A percentile compares a stretch with the other conserved stretches of the same genome.
Evolutionary conservation across 2,113 vertebrate genomes (phyloP).

Genomic region (Eonycteris spelaea): DNA sequence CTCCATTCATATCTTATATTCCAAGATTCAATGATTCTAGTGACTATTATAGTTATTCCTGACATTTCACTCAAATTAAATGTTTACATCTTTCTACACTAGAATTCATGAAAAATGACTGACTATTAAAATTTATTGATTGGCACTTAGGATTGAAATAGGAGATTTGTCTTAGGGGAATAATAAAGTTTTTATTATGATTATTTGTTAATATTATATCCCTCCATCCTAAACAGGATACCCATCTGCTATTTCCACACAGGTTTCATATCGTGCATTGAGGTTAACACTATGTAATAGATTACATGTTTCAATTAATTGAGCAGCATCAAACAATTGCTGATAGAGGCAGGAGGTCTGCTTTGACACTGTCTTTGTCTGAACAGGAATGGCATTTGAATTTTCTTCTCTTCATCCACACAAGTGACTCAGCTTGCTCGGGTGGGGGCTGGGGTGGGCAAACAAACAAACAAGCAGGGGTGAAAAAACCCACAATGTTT

Average conservation of each 20-base stretch:
- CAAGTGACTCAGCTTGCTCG: background rate
- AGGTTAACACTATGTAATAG: slow-evolving; percentile 34
- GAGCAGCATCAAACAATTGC: slow-evolving; percentile 23
- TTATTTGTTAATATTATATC: background rate
- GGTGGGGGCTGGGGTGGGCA: background rate
- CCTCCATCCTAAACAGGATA: background rate
- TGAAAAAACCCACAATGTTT: background rate
- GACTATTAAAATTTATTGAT: slow-evolving; percentile 44
- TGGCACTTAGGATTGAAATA: slow-evolving; percentile 58
- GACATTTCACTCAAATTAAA: slow-evolving; percentile 20
- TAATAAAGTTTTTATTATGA: slow-evolving; percentile 38
- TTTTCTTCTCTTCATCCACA: background rate
- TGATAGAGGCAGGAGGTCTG: slow-evolving; percentile 15
- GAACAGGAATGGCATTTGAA: background rate
- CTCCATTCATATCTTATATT: background rate
- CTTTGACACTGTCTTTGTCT: slow-evolving; percentile 20
- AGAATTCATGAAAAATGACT: slow-evolving; percentile 44
- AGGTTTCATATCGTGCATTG: slow-evolving; percentile 3
- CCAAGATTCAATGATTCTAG: background rate
- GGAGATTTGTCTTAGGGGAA: slow-evolving; percentile 19
- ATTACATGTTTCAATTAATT: slow-evolving; percentile 48
- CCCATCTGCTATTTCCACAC: background rate
- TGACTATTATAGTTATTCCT: background rate
- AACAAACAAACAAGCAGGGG: background rate
- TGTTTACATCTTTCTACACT: background rate